These are phyloP conservation scores for Psilopsiagon aymara DNA, from an alignment of 2,113 vertebrate species.

Conservation along the genomic window DNA sequence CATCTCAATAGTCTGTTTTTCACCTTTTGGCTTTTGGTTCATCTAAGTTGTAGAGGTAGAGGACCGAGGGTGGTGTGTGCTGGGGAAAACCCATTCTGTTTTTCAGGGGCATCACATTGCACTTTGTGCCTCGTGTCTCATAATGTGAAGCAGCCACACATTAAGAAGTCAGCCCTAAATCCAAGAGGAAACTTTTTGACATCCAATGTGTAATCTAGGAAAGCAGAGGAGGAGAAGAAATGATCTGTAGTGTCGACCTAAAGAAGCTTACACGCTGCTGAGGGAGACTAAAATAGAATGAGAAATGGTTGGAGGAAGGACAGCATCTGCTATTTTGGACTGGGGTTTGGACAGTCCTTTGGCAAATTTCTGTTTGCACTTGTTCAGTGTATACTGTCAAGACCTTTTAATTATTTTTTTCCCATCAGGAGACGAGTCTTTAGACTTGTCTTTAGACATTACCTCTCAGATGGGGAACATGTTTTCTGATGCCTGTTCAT, in stretches of 20 bases:
- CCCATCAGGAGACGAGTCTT: rapidly evolving
- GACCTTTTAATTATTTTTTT: neutral
- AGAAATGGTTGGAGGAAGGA: neutral
- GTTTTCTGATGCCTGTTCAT: neutral
- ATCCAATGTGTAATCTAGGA: neutral
- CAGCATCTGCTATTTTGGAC: neutral
- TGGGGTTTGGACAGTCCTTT: neutral
- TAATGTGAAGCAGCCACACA: rapidly evolving
- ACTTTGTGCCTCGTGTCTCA: rapidly evolving
- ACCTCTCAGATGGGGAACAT: neutral
- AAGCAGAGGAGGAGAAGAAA: neutral
- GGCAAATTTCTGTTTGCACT: neutral
- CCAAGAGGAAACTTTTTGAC: neutral
- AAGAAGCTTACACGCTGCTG: neutral
- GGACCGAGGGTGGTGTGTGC: too few relatives aligned
- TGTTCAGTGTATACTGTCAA: neutral
- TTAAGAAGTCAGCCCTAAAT: rapidly evolving
- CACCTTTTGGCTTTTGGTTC: neutral
- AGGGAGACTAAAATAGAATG: neutral
- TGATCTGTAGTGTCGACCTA: neutral
- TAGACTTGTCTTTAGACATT: rapidly evolving
- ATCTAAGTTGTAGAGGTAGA: rapidly evolving
- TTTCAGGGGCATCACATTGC: rapidly evolving
- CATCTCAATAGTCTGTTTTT: rapidly evolving
- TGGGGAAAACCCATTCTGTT: neutral